These are phyloP conservation scores for Adela reaumurella DNA, from an alignment of 2,888 invertebrate species.

Conservation along the genomic window DNA sequence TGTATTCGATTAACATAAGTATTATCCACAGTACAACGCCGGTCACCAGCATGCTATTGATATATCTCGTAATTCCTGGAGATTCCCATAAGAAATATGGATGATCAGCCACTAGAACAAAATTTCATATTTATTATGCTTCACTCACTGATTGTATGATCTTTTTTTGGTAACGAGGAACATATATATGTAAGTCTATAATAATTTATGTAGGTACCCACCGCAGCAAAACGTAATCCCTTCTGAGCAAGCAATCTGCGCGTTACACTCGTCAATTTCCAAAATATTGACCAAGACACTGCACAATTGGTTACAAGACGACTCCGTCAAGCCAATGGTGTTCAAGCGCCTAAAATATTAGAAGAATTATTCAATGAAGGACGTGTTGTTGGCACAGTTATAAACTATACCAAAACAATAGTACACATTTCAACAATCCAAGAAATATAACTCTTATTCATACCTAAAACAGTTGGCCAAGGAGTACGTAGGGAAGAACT, in stretches of 20 bases:
- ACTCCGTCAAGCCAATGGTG: slow-evolving; percentile 22
- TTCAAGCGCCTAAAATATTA: background rate
- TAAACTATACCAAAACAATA: no score
- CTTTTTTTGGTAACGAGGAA: no score
- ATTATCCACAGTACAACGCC: slow-evolving; percentile 58
- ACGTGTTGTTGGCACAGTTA: no score
- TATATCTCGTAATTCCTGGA: slow-evolving; percentile 68
- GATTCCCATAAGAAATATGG: slow-evolving; percentile 63
- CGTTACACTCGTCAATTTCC: slow-evolving; percentile 22
- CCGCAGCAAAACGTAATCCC: slow-evolving; percentile 24
- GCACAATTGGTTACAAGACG: slow-evolving; percentile 29
- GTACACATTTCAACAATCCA: no score
- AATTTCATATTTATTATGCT: no score
- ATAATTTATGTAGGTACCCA: no score
- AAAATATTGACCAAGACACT: slow-evolving; percentile 21
- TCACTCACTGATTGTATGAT: no score
- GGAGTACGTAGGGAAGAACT: slow-evolving; percentile 65
- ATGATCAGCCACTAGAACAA: slow-evolving; percentile 27
- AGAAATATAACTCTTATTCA: no score
- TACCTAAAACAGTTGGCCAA: slow-evolving; percentile 32
- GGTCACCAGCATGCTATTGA: slow-evolving; percentile 55
- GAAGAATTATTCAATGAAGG: no score
- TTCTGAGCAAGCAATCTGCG: slow-evolving; percentile 25
- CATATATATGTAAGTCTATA: no score
- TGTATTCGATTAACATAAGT: slow-evolving; percentile 63